phyloP scores from a whole-genome alignment of 37 sponge, comb jelly and placozoan species.

The Ianthella basta region DNA sequence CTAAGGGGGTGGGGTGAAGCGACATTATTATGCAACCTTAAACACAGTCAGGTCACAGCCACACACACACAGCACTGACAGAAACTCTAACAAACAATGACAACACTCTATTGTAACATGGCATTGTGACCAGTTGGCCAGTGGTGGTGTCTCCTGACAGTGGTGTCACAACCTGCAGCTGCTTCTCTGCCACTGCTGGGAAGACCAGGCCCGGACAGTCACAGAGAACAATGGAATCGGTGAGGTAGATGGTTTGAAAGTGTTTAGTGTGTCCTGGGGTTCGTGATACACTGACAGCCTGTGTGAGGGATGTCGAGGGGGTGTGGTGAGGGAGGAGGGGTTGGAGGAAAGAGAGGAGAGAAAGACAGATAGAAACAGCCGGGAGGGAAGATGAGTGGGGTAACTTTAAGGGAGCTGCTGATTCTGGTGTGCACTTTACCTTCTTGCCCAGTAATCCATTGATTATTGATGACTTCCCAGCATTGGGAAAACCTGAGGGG shows the following conservation, averaged over 20 bases:
- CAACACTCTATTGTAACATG: too few species aligned
- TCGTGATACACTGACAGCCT: slow-evolving; percentile 92
- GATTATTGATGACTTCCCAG: slow-evolving; percentile 93
- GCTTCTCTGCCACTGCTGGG: slow-evolving; percentile 88
- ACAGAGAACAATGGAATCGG: slow-evolving; percentile 82
- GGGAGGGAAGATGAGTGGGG: too few species aligned
- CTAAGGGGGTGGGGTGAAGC: slow-evolving; percentile 38
- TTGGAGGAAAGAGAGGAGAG: neutral
- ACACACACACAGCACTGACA: neutral
- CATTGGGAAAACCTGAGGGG: slow-evolving; percentile 92
- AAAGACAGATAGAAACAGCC: neutral
- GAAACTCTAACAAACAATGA: too few species aligned
- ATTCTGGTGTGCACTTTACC: slow-evolving; percentile 37
- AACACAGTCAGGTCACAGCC: neutral
- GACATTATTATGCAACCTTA: neutral
- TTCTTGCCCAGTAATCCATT: slow-evolving; percentile 94
- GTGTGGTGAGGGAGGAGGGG: neutral
- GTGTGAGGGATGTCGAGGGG: neutral
- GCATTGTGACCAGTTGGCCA: too few species aligned
- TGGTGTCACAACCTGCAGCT: slow-evolving; percentile 74
- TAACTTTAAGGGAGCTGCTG: neutral
- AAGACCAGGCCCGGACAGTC: slow-evolving; percentile 99
- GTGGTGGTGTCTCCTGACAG: too few species aligned
- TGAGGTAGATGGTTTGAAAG: slow-evolving; percentile 96
- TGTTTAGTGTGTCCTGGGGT: slow-evolving; percentile 99